phyloP scores from a whole-genome alignment of 2,113 vertebrate genomes.

The Steatornis caripensis region DNA sequence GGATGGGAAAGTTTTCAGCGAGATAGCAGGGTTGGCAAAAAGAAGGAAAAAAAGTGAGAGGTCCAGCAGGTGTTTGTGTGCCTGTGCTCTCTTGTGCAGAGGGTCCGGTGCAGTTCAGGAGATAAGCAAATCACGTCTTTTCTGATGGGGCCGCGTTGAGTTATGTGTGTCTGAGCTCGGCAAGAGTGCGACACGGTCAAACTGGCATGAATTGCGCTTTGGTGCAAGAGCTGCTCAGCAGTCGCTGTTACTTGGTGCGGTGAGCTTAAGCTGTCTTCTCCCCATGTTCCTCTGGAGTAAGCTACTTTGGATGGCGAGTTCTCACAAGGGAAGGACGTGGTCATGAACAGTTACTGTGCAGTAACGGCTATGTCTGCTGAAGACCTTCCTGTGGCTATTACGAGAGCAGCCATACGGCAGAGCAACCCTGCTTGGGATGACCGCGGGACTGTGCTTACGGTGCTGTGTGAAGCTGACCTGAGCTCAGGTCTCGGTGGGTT shows the following conservation, averaged over 20 bases:
- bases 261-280: not conserved
- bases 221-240: accelerated
- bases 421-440: not conserved
- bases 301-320: not conserved
- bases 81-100: not conserved
- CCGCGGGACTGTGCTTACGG: not conserved
- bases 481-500: not conserved
- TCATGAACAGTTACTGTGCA: not conserved
- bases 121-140: not conserved
- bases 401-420: not conserved
- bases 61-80: not conserved
- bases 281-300: not conserved
- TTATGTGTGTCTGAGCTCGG: not conserved
- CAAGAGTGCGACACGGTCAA: not conserved
- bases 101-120: not conserved
- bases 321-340: not conserved
- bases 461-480: not conserved
- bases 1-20: not conserved
- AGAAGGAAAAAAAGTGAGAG: not conserved
- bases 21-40: not conserved
- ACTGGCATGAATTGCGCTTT: not conserved
- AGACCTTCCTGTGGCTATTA: not conserved
- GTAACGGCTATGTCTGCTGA: not conserved
- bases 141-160: not conserved
- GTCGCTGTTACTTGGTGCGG: not conserved